Conservation (phyloP, 2,113 vertebrate species). For the Antigone vipio region DNA sequence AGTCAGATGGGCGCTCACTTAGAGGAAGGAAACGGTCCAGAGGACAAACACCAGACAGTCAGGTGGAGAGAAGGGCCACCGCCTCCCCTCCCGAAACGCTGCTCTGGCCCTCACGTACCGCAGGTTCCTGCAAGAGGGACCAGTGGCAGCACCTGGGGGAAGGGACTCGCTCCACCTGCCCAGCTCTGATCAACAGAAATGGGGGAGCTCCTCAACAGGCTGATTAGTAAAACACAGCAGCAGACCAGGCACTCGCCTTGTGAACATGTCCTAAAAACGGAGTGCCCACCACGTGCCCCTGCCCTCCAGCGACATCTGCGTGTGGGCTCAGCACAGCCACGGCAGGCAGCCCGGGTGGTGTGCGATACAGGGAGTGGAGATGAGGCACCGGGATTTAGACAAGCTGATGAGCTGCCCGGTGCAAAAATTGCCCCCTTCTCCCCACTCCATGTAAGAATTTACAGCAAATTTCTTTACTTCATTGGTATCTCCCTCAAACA, state of each 20-base stretch:
- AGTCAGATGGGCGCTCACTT: background rate
- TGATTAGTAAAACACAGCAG: background rate
- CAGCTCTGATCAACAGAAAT: background rate
- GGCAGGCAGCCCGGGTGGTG: background rate
- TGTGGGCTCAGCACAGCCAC: background rate
- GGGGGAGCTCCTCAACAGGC: rapidly evolving
- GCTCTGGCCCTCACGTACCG: rapidly evolving
- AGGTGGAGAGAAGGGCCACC: background rate
- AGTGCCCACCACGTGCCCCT: background rate
- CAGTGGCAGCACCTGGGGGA: background rate
- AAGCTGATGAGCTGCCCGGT: background rate
- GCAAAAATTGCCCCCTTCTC: background rate
- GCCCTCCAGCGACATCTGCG: background rate
- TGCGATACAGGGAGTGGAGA: rapidly evolving
- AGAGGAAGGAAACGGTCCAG: background rate
- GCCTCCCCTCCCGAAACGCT: background rate
- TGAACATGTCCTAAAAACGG: background rate
- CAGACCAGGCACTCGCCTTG: background rate
- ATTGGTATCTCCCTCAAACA: background rate
- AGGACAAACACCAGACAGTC: background rate
- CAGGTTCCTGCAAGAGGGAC: background rate
- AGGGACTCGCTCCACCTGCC: background rate
- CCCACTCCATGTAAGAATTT: background rate
- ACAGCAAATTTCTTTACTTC: background rate
- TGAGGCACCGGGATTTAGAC: background rate